Evolutionary conservation across 2,113 vertebrate species (phyloP).

Genomic region (Mungos mungo): DNA sequence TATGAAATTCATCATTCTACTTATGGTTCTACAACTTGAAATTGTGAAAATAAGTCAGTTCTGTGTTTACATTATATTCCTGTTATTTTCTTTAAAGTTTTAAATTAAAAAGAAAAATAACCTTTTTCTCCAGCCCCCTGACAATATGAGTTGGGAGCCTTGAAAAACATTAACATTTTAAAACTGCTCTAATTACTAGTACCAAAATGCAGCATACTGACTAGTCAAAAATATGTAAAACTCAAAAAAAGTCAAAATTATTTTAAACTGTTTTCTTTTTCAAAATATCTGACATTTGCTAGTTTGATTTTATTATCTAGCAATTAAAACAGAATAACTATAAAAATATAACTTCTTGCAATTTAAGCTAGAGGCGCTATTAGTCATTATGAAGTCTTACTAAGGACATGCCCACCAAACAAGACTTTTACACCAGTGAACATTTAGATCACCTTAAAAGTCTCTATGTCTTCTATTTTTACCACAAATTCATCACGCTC

Average conservation of each 20-base stretch:
- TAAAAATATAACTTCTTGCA: neutral
- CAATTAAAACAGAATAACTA: neutral
- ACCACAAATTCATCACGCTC: conserved; percentile 99
- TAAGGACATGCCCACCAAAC: neutral
- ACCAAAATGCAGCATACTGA: neutral
- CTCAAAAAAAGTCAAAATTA: conserved; percentile 14
- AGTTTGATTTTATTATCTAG: conserved; percentile 4
- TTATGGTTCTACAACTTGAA: neutral
- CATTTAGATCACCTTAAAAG: conserved; percentile 89
- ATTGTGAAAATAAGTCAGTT: conserved; percentile 43
- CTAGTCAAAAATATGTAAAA: conserved; percentile 15
- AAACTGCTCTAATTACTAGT: neutral
- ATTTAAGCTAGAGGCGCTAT: neutral
- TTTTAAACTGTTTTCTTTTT: conserved; percentile 6
- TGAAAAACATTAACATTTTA: conserved; percentile 30
- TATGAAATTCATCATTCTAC: conserved; percentile 7
- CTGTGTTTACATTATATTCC: conserved; percentile 17
- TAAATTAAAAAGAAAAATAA: neutral
- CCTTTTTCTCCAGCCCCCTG: conserved; percentile 22
- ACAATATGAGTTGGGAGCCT: conserved; percentile 12
- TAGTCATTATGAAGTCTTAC: conserved; percentile 7
- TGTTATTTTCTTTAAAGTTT: conserved; percentile 42
- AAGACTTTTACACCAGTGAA: neutral
- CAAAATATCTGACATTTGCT: neutral
- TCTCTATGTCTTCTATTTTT: conserved; percentile 97